Evolutionary conservation across 2,113 vertebrate genomes (phyloP), one percentile per base, ranked within the genome.

Genomic region (Nibea coibor): DNA sequence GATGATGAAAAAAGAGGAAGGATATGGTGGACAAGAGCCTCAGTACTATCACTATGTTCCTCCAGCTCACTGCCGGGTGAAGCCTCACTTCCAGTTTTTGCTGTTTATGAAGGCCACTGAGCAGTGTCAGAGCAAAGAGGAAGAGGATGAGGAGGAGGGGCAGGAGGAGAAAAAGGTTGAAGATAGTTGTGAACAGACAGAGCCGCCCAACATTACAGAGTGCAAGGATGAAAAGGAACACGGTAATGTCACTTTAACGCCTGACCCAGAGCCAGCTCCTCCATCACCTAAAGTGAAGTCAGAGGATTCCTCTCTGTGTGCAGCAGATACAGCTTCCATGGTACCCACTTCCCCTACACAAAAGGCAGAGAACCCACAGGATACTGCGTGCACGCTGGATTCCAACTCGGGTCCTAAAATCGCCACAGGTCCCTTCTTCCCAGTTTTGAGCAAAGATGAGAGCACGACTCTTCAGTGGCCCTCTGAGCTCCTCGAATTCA

Each of bases 1-100:
- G 95, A 96, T 96, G 95, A 97, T 98, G 97, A 98, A 96, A 69
- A 95, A 95, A 88, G 97, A 99, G 74, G 98, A 99, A 72, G 97
- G 96, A 68, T 90, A 95, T 19, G 80, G 87, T 1, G 95, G 96
- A 0, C 91, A 96, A 28, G 98, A 99, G 83, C 97, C 97, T 0
- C 95, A 99, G 71, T 99, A 99, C 93, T 99, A 99, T 81, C 97
- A 99, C 91, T 99, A 99, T 57, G 93, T 98, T 65, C 98, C 98
- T 28, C 98, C 98, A 5, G 96, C 97, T 35, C 98, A 99, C 81
- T 99, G 98, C 87, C 96, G 97, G 71, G 98, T 99, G 1, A 99
- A 99, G 69, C 98, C 98, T 6, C 96, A 97, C 78, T 99, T 99
- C 72, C 98, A 99, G 89, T 99, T 99, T 85, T 91, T 99, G 69